Conservation (phyloP, 2,113 vertebrate species). For the Canis aureus region DNA sequence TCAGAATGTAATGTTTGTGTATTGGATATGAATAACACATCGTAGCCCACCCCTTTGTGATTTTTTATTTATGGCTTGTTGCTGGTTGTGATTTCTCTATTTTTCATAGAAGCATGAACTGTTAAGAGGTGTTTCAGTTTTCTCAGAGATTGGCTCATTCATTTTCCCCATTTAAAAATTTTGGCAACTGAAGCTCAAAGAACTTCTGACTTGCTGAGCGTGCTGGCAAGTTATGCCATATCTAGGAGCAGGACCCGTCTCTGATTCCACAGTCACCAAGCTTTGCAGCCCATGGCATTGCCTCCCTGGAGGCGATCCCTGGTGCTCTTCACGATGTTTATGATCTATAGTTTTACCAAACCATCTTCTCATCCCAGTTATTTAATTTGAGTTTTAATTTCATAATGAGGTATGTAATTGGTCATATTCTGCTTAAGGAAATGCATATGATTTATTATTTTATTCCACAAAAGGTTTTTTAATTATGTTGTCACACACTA, state of each 20-base stretch:
- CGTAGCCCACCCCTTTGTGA: not conserved
- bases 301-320: not conserved
- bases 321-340: not conserved
- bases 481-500: not conserved
- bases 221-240: fast-evolving
- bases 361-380: not conserved
- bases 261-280: fast-evolving
- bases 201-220: not conserved
- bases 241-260: not conserved
- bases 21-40: not conserved
- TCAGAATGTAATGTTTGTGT: not conserved
- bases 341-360: not conserved
- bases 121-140: not conserved
- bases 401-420: not conserved
- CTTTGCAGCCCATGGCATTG: not conserved
- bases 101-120: constrained; percentile 35
- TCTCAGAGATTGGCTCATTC: not conserved
- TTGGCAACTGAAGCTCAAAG: not conserved
- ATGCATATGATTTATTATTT: not conserved
- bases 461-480: not conserved
- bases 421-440: not conserved
- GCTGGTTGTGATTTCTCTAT: not conserved
- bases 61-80: constrained; percentile 26
- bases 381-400: not conserved
- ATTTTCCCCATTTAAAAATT: not conserved